phyloP scores from a whole-genome alignment of 1,140 invertebrate species.

The Drosophila ananassae region DNA sequence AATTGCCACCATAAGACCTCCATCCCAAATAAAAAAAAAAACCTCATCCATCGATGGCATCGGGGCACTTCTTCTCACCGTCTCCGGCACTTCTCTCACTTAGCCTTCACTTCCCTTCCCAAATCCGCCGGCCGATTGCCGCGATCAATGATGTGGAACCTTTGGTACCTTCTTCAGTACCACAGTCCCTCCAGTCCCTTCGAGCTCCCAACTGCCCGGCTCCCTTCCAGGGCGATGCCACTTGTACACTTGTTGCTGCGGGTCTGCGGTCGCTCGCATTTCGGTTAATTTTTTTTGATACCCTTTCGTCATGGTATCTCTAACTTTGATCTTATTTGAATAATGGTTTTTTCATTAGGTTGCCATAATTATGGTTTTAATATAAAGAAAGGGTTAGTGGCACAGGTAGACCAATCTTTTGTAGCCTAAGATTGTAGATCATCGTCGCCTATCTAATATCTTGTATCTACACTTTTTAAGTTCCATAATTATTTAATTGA shows the following conservation, averaged over 20 bases:
- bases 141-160: slow-evolving; percentile 74
- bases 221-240: slow-evolving; percentile 46
- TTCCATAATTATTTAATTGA: too few species aligned
- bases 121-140: slow-evolving; percentile 58
- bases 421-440: not conserved
- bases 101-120: slow-evolving; percentile 38
- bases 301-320: slow-evolving; percentile 15
- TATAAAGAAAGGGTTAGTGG: not conserved
- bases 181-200: not conserved
- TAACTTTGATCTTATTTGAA: not conserved
- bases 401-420: not conserved
- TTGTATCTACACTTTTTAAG: too few species aligned
- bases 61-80: slow-evolving; percentile 11
- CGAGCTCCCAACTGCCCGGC: not conserved
- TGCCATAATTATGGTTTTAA: not conserved
- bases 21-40: not conserved
- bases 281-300: slow-evolving; percentile 68
- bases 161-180: slow-evolving; percentile 35
- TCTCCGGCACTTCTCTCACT: slow-evolving; percentile 1
- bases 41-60: slow-evolving; percentile 43
- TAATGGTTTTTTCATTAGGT: not conserved
- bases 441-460: too few species aligned
- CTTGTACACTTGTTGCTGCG: slow-evolving; percentile 83
- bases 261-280: slow-evolving; percentile 80
- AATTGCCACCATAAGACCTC: slow-evolving; percentile 79